phyloP scores from a whole-genome alignment of 2,888 invertebrate species.

The Hirtodrosophila trivittata region DNA sequence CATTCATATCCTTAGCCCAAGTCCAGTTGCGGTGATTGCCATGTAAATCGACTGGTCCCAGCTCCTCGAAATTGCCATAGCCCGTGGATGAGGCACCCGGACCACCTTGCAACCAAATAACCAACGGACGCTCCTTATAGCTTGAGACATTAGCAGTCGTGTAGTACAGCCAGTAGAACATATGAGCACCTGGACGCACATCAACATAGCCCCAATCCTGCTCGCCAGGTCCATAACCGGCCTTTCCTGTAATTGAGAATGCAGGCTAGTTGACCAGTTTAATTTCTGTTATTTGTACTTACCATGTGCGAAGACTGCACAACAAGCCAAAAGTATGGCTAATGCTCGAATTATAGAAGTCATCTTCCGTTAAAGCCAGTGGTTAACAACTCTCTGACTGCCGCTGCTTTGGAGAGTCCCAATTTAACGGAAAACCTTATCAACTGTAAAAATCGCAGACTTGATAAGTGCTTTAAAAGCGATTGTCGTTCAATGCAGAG shows the following conservation, averaged over 20 bases:
- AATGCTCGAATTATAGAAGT: conserved; percentile 11
- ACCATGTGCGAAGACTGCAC: conserved; percentile 34
- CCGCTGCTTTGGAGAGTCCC: not conserved
- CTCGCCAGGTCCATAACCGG: conserved; percentile 86
- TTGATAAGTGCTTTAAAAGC: conserved; percentile 17
- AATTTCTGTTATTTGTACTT: conserved; percentile 2
- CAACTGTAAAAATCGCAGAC: conserved; percentile 6
- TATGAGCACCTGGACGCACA: conserved; percentile 90
- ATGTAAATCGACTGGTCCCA: conserved; percentile 89
- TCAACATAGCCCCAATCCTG: conserved; percentile 91
- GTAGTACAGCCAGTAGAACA: conserved; percentile 95
- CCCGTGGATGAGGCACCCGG: conserved; percentile 92
- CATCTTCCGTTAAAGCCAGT: conserved; percentile 32
- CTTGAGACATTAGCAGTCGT: conserved; percentile 87
- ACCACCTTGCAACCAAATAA: conserved; percentile 95
- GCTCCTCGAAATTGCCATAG: conserved; percentile 92
- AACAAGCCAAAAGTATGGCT: conserved; percentile 39
- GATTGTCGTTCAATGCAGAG: not conserved
- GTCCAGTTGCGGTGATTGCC: conserved; percentile 87
- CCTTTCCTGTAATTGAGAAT: conserved; percentile 62
- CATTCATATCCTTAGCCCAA: conserved; percentile 92
- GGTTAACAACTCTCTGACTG: conserved; percentile 12
- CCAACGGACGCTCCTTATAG: conserved; percentile 88
- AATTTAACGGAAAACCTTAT: conserved; percentile 54
- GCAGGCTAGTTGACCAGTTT: too few relatives aligned